These are phyloP conservation scores for Aporophyla nigra DNA, from an alignment of 2,888 invertebrate species.

Conservation along the genomic window DNA sequence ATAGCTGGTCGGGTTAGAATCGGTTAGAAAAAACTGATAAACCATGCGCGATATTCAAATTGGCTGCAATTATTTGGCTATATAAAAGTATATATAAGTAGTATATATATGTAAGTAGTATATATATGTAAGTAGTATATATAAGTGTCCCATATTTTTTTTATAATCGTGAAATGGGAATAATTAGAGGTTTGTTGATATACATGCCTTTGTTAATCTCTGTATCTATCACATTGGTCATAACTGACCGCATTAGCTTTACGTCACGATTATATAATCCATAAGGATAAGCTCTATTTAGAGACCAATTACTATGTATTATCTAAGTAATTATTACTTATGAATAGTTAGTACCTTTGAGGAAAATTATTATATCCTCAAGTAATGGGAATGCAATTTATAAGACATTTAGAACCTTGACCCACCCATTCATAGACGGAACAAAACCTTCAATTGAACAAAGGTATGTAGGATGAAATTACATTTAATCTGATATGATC, in stretches of 20 bases:
- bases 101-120: too few relatives aligned
- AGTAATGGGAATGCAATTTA: conserved; percentile 48
- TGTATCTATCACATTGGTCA: conserved; percentile 21
- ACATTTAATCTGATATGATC: conserved; percentile 37
- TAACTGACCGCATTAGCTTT: conserved; percentile 33
- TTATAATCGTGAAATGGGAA: not conserved
- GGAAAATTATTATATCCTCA: conserved; percentile 56
- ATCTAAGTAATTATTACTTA: conserved; percentile 43
- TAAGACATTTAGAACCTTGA: conserved; percentile 54
- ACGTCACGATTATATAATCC: conserved; percentile 51
- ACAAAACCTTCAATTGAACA: conserved; percentile 51
- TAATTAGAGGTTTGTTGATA: not conserved
- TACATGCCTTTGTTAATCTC: conserved; percentile 13
- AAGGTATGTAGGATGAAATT: conserved; percentile 57
- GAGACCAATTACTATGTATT: conserved; percentile 47
- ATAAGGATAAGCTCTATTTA: conserved; percentile 53
- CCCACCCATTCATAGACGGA: conserved; percentile 44
- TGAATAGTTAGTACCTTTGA: conserved; percentile 38
- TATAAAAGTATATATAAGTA: not conserved
- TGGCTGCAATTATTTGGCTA: not conserved
- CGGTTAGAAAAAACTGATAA: too few relatives aligned
- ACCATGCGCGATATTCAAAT: not conserved
- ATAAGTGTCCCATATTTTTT: not conserved
- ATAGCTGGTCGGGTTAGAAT: too few relatives aligned
- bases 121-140: too few relatives aligned